A percentile compares a stretch with the other conserved stretches of the same genome.
These are phyloP conservation scores for Tetrax tetrax DNA, from an alignment of 2,113 vertebrate species.

Conservation along the genomic window DNA sequence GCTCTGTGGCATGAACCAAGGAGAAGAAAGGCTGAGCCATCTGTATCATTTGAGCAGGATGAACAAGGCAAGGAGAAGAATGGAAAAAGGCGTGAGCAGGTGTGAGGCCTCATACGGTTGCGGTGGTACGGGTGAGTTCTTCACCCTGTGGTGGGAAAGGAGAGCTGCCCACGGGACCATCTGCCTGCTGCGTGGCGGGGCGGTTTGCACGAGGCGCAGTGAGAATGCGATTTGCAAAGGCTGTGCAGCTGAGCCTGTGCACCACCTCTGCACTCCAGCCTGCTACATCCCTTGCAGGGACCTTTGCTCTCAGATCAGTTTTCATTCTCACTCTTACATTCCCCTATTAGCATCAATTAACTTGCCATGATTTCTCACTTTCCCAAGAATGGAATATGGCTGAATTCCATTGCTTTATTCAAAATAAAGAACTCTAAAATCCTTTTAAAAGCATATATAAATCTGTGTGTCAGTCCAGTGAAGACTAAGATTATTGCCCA, in stretches of 20 bases:
- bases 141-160: neutral
- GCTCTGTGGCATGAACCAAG: neutral
- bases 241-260: neutral
- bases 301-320: neutral
- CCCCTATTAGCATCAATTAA: neutral
- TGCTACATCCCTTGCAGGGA: neutral
- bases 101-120: neutral
- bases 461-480: neutral
- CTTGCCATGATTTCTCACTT: neutral
- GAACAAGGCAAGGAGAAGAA: neutral
- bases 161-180: fast-evolving
- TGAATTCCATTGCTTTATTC: neutral
- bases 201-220: fast-evolving
- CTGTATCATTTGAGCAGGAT: neutral
- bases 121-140: neutral
- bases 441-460: neutral
- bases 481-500: neutral
- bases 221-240: neutral
- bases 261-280: neutral
- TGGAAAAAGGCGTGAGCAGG: neutral
- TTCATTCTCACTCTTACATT: neutral
- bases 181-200: neutral
- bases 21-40: neutral
- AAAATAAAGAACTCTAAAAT: neutral
- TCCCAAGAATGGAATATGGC: neutral